These are phyloP conservation scores for Scolanthus callimorphus DNA, from an alignment of 92 coral and sea anemone species.

Conservation along the genomic window DNA sequence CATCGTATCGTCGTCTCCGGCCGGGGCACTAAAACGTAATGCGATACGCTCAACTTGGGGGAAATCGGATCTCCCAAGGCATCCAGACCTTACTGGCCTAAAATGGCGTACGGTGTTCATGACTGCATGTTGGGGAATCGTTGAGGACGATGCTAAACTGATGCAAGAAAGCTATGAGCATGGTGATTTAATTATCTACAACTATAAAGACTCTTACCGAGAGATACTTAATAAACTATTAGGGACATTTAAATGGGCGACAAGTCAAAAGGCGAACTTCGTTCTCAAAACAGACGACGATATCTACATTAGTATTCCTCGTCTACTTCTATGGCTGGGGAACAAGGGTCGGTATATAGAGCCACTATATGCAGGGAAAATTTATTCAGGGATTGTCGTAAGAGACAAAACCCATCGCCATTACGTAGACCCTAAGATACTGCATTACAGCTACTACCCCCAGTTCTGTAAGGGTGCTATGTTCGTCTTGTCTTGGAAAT, in stretches of 20 bases:
- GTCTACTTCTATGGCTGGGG: conserved; percentile 60
- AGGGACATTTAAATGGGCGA: conserved; percentile 83
- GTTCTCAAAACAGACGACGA: conserved; percentile 88
- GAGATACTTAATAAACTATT: conserved; percentile 65
- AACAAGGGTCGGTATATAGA: conserved; percentile 4
- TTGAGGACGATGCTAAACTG: conserved; percentile 27
- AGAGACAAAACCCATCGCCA: conserved; percentile 66
- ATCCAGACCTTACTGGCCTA: neutral
- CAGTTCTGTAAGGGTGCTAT: conserved; percentile 78
- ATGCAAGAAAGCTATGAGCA: conserved; percentile 40
- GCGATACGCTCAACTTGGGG: conserved; percentile 73
- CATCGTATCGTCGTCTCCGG: conserved; percentile 58
- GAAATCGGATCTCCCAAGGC: conserved; percentile 3
- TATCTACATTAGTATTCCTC: conserved; percentile 74
- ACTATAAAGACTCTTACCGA: conserved; percentile 65
- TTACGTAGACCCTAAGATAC: conserved; percentile 44
- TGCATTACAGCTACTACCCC: conserved; percentile 58
- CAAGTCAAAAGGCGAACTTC: conserved; percentile 45
- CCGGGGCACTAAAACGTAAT: conserved; percentile 34
- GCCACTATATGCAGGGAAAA: conserved; percentile 71
- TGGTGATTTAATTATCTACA: conserved; percentile 77
- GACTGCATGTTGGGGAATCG: conserved; percentile 46
- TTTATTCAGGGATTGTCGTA: conserved; percentile 50
- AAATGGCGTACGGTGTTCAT: conserved; percentile 56
- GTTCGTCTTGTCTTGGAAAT: conserved; percentile 60